Base-by-base conservation (phyloP, 1,140 invertebrate genomes). In the Hypsibius dujardini region DNA sequence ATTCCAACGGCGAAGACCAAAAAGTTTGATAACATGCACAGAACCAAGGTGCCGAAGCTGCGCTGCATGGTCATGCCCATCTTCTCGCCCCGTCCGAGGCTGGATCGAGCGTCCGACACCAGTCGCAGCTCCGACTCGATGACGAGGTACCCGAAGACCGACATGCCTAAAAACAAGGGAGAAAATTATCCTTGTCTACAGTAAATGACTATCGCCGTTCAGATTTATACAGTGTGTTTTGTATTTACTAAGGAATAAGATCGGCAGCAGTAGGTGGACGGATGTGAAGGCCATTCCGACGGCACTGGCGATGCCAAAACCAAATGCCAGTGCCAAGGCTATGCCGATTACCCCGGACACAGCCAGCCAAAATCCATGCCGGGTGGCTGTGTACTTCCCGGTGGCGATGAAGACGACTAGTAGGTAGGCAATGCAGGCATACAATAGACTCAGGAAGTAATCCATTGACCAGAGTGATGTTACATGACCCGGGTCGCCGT, bases 341-440 rank as follows among this genome's bases (percentile, higher is more conserved):
- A 67, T 42, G 3, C 62, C 42, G 3, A 67, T 7, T 42, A 67
- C 3, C 7, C 62, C 62, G 42, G 7, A 67, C 12, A 67, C 42
- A 7, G 62, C 62, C 42, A 67, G 42, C 62, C 62, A 67, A 42
- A 67, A 67, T 42, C 62, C 62, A 67, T 67, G 62, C 62, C 62
- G 62, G 7, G 62, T 14, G 7, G 3, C 62, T 14, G 7, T 67
- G 62, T 67, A 67, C 3, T 3, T 42, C 3, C 62, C 62, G 62
- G 62, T 67, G 3, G 62, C 62, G 7, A 67, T 3, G 62, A 67
- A 67, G 12, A 67, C 42, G 3, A 67, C 7, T 3, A 67, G 62
- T 3, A 67, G 42, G 45, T 67, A 67, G 7, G 62, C 62, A 42
- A 67, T 67, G 62, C 62, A 67, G 42, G 62, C 62, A 42, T 67